Base-by-base conservation (phyloP, 2,797 vertebrate species). In the Notamacropus eugenii region DNA sequence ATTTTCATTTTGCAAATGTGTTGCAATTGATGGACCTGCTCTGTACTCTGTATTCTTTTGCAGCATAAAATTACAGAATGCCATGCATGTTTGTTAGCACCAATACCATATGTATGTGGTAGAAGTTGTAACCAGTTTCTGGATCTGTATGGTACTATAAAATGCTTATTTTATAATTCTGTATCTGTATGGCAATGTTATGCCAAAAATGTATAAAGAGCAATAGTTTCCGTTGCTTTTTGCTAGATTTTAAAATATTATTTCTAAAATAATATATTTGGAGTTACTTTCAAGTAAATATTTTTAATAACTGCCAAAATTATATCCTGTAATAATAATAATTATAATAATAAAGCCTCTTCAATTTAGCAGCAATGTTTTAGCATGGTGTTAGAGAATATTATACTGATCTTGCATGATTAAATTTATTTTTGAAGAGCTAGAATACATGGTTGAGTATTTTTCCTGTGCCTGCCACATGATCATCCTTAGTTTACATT, bases 61-160 rank as follows among this genome's bases (percentile, higher is more conserved):
- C 97, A 94, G 82, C 97, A 28, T 95, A 98, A 97, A 94, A 97
- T 94, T 95, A 96, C 97, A 98, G 98, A 97, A 98, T 96, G 97
- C 97, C 0, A 0, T 97, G 98, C 98, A 96, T 98, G 98, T 98
- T 97, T 97, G 97, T 96, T 96, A 97, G 97, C 97, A 98, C 97
- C 96, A 98, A 97, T 98, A 98, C 98, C 98, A 98, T 98, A 96
- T 98, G 95, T 98, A 93, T 98, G 98, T 98, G 98, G 98, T 98
- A 98, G 97, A 96, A 98, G 98, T 97, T 97, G 98, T 98, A 98
- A 98, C 98, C 98, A 98, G 98, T 98, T 98, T 99, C 98, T 98
- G 98, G 98, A 97, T 98, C 97, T 98, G 98, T 97, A 98, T 98
- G 98, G 97, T 98, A 98, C 97, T 98, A 97, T 95, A 97, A 97